A percentile compares a stretch with the other conserved stretches of the same genome.
Evolutionary conservation across 2,797 vertebrate species (phyloP).

Genomic region (Darevskia mixta): DNA sequence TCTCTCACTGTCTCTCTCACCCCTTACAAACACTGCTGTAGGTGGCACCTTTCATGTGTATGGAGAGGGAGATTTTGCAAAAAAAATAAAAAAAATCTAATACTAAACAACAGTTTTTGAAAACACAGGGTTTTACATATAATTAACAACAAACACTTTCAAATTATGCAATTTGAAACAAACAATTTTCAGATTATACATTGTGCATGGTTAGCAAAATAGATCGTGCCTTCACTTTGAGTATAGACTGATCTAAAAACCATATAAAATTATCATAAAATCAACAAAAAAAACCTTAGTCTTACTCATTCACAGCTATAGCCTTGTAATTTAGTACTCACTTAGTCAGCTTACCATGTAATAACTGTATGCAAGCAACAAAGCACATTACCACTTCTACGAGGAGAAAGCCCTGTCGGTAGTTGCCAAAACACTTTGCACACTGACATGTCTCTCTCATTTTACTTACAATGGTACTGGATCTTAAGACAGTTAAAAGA

Average conservation of each 20-base stretch:
- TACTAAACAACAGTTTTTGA: neutral
- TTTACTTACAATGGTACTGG: neutral
- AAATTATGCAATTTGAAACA: neutral
- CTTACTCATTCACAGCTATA: neutral
- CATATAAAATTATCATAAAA: conserved; percentile 13
- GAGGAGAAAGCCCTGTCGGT: neutral
- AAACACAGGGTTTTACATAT: neutral
- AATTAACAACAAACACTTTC: neutral
- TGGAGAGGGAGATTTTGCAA: neutral
- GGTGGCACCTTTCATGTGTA: neutral
- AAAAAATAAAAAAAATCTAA: neutral
- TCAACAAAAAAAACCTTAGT: neutral
- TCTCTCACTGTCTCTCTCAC: no score
- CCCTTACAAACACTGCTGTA: neutral
- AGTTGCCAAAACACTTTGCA: neutral
- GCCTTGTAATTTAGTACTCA: neutral
- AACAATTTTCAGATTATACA: neutral
- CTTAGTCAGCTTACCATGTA: neutral
- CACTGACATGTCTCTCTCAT: neutral
- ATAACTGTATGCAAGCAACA: neutral
- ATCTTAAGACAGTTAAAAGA: neutral
- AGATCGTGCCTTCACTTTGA: neutral
- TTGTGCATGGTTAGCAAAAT: neutral
- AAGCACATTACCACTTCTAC: neutral
- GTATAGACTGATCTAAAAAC: conserved; percentile 5